Conservation (phyloP, 1,140 invertebrate genomes). For the Calliopsis andreniformis region DNA sequence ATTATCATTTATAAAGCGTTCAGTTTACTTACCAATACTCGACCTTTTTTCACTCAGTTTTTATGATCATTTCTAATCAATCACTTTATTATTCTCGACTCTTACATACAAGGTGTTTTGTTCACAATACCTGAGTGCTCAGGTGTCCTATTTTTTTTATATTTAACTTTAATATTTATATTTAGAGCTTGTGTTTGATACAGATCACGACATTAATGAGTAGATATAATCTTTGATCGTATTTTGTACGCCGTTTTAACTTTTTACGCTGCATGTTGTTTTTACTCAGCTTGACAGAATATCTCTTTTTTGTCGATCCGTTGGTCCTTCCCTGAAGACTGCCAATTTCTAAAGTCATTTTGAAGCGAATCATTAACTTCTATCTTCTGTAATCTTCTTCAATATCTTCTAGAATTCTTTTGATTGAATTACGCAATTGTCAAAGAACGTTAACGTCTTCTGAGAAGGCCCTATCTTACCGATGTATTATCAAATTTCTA, state of each 20-base stretch:
- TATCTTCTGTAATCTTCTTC: neutral
- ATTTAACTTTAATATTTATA: slow-evolving; percentile 55
- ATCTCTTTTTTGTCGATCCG: slow-evolving; percentile 41
- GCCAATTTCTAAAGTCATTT: neutral
- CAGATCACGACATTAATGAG: slow-evolving; percentile 64
- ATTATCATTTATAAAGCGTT: slow-evolving; percentile 51
- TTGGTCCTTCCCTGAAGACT: slow-evolving; percentile 51
- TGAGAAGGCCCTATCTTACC: slow-evolving; percentile 33
- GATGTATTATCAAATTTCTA: slow-evolving; percentile 37
- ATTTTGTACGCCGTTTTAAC: slow-evolving; percentile 61
- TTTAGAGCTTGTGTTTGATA: slow-evolving; percentile 61
- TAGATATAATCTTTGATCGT: slow-evolving; percentile 65
- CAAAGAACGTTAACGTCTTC: slow-evolving; percentile 38
- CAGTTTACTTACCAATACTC: slow-evolving; percentile 38
- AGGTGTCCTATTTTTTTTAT: slow-evolving; percentile 44
- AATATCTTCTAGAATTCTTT: too few relatives aligned
- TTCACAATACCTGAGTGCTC: slow-evolving; percentile 63
- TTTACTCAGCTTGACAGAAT: slow-evolving; percentile 63
- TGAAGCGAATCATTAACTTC: neutral
- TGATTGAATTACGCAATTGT: neutral
- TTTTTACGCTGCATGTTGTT: slow-evolving; percentile 68
- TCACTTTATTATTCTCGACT: slow-evolving; percentile 59
- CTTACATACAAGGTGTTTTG: slow-evolving; percentile 52
- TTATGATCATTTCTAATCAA: slow-evolving; percentile 57
- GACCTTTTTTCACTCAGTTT: slow-evolving; percentile 32